Conservation (phyloP, 1,140 invertebrate genomes). For the Arctopsyche grandis region DNA sequence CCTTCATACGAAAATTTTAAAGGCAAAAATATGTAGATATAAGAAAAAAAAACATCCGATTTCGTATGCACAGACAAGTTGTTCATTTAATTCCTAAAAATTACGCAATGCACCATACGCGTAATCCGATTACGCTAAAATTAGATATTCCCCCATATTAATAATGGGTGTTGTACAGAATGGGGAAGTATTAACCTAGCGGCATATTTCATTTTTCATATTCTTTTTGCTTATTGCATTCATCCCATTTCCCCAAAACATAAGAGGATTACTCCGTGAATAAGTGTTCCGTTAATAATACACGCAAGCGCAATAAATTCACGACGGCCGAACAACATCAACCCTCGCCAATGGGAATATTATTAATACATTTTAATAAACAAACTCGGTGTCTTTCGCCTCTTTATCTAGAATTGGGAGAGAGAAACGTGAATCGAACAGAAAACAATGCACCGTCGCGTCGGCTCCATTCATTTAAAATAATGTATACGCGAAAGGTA, state of each 20-base stretch:
- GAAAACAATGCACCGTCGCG: slow-evolving; percentile 2
- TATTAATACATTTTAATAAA: no score
- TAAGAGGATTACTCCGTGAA: slow-evolving; percentile 20
- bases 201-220: slow-evolving; percentile 22
- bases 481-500: slow-evolving; percentile 6
- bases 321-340: no score
- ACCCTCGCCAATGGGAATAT: no score
- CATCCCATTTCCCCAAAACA: slow-evolving; percentile 16
- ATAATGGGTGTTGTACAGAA: neutral
- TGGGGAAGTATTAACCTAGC: slow-evolving; percentile 4
- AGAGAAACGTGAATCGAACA: neutral
- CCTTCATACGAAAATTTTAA: no score
- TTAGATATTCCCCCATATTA: slow-evolving; percentile 37
- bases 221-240: slow-evolving; percentile 5
- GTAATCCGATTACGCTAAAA: slow-evolving; percentile 34
- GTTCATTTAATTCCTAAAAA: slow-evolving; percentile 34
- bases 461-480: slow-evolving; percentile 11
- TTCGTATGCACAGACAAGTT: neutral
- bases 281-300: slow-evolving; percentile 7
- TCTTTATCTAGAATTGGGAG: no score
- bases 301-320: neutral
- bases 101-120: slow-evolving; percentile 15
- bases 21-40: no score
- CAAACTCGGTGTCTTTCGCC: no score
- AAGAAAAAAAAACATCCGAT: no score